phyloP scores from a whole-genome alignment of 2,113 vertebrate genomes.

The Phyllostomus hastatus region DNA sequence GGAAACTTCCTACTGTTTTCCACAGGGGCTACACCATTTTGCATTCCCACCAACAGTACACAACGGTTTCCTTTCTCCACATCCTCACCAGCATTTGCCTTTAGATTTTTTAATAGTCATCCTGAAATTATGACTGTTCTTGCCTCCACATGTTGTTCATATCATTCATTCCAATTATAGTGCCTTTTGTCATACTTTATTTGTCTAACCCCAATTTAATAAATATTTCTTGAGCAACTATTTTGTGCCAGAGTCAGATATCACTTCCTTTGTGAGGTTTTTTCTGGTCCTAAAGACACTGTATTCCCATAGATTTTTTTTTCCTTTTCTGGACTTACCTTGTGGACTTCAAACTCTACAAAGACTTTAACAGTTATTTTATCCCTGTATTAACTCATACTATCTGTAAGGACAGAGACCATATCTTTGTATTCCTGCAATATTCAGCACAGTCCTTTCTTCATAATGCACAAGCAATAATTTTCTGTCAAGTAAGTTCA shows the following conservation, averaged over 20 bases:
- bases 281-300: not conserved
- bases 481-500: conserved; percentile 50
- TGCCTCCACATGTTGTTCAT: not conserved
- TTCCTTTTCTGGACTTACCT: not conserved
- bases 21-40: not conserved
- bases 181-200: not conserved
- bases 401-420: not conserved
- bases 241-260: not conserved
- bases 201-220: not conserved
- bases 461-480: conserved; percentile 31
- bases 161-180: not conserved
- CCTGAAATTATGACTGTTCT: not conserved
- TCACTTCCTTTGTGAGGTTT: not conserved
- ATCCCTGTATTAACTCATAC: not conserved
- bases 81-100: not conserved
- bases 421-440: not conserved
- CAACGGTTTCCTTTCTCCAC: not conserved
- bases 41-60: not conserved
- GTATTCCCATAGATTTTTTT: not conserved
- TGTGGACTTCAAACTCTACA: not conserved
- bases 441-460: not conserved
- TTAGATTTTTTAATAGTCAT: not conserved
- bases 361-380: not conserved
- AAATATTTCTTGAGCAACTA: not conserved
- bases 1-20: not conserved